Percentiles rank a stretch among this genome's conserved stretches.
phyloP scores from a whole-genome alignment of 2,113 vertebrate genomes.

The Sciurus niger region DNA sequence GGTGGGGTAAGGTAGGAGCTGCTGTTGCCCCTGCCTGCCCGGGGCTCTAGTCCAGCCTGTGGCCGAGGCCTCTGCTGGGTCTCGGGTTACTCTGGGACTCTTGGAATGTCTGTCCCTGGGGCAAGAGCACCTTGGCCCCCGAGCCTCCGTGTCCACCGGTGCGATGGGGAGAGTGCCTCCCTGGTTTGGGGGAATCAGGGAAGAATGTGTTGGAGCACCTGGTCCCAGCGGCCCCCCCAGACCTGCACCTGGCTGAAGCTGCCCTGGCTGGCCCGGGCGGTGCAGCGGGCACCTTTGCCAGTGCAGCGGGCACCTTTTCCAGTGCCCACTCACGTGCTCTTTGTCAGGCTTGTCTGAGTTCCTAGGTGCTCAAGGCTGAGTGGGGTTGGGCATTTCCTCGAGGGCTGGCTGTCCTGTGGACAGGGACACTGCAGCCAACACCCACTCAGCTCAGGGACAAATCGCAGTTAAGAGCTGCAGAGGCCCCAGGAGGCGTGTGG shows the following conservation, averaged over 20 bases:
- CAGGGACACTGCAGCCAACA: neutral
- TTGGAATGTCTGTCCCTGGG: neutral
- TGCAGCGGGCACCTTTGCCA: neutral
- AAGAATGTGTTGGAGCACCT: accelerated
- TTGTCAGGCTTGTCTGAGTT: neutral
- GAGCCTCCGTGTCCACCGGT: neutral
- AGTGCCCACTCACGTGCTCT: neutral
- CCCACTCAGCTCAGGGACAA: neutral
- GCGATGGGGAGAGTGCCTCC: accelerated
- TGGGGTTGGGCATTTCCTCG: neutral
- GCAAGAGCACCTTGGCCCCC: too few relatives aligned
- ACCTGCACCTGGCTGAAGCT: neutral
- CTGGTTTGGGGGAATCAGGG: neutral
- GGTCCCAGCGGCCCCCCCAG: neutral
- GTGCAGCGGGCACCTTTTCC: neutral
- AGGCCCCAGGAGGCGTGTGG: neutral
- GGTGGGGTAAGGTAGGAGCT: conserved; percentile 96
- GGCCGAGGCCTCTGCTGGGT: neutral
- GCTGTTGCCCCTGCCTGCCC: neutral
- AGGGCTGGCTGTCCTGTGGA: neutral
- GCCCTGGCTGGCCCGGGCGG: neutral
- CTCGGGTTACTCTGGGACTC: neutral
- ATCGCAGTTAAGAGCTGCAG: neutral
- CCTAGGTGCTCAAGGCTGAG: neutral
- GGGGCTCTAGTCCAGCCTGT: neutral